Evolutionary conservation across 2,888 invertebrate species (phyloP).

Genomic region (Apamea monoglypha): DNA sequence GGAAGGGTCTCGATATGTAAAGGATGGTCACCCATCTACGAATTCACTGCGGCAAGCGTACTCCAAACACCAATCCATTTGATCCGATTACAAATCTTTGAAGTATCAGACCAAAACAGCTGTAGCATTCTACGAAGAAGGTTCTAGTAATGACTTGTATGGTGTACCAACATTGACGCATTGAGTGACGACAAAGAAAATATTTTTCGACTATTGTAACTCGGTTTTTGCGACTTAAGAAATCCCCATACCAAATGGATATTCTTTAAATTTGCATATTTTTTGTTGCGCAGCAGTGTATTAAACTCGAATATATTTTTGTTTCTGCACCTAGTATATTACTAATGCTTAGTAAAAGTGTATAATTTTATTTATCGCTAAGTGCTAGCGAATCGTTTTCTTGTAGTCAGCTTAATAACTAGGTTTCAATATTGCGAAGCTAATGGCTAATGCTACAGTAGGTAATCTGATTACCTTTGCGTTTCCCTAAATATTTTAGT

Average conservation of each 20-base stretch:
- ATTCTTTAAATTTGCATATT: neutral
- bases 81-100: slow-evolving; percentile 5
- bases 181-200: slow-evolving; percentile 23
- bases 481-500: slow-evolving; percentile 39
- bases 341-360: neutral
- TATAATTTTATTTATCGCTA: slow-evolving; percentile 22
- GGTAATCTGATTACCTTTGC: slow-evolving; percentile 32
- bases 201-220: slow-evolving; percentile 27
- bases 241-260: slow-evolving; percentile 3
- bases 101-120: neutral
- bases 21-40: neutral
- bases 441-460: neutral
- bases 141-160: slow-evolving; percentile 6
- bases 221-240: slow-evolving; percentile 27
- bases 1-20: no score
- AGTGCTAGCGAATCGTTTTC: slow-evolving; percentile 8
- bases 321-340: neutral
- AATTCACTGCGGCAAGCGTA: neutral
- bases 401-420: slow-evolving; percentile 55
- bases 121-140: slow-evolving; percentile 1
- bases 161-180: slow-evolving; percentile 5
- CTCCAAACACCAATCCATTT: neutral
- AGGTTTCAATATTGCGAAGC: slow-evolving; percentile 35
- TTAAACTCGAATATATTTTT: slow-evolving; percentile 3
- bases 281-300: slow-evolving; percentile 11